phyloP scores from a whole-genome alignment of 2,888 invertebrate genomes.

The Arctia plantaginis region DNA sequence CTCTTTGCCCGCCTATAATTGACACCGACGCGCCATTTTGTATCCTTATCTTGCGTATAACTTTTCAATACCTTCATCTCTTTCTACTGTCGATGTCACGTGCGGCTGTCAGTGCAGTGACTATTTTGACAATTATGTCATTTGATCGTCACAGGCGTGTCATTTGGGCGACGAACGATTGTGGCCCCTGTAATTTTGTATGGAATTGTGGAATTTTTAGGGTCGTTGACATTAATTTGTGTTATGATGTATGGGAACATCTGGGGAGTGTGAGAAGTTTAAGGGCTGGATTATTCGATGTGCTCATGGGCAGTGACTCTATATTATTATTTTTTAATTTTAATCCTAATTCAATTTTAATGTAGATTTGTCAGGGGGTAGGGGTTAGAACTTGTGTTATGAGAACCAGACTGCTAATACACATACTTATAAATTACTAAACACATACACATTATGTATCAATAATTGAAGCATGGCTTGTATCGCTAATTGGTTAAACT shows the following conservation, averaged over 20 bases:
- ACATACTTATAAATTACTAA: too few relatives aligned
- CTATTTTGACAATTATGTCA: slow-evolving; percentile 87
- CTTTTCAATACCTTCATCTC: slow-evolving; percentile 57
- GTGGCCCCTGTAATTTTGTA: slow-evolving; percentile 82
- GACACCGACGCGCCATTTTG: slow-evolving; percentile 80
- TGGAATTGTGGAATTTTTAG: slow-evolving; percentile 78
- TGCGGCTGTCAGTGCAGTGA: slow-evolving; percentile 82
- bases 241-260: slow-evolving; percentile 81
- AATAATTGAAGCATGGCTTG: too few relatives aligned
- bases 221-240: slow-evolving; percentile 76
- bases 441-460: too few relatives aligned
- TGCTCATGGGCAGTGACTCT: neutral
- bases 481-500: neutral
- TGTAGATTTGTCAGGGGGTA: too few relatives aligned
- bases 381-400: neutral
- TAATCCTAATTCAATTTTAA: neutral
- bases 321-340: neutral
- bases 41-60: slow-evolving; percentile 58
- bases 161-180: slow-evolving; percentile 85
- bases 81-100: slow-evolving; percentile 76
- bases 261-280: slow-evolving; percentile 65
- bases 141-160: slow-evolving; percentile 84
- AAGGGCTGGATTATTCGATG: slow-evolving; percentile 24
- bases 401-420: neutral
- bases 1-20: slow-evolving; percentile 86